Evolutionary conservation across 2,113 vertebrate species (phyloP), one percentile per base, ranked within the genome.

Genomic region (Piprites chloris): DNA sequence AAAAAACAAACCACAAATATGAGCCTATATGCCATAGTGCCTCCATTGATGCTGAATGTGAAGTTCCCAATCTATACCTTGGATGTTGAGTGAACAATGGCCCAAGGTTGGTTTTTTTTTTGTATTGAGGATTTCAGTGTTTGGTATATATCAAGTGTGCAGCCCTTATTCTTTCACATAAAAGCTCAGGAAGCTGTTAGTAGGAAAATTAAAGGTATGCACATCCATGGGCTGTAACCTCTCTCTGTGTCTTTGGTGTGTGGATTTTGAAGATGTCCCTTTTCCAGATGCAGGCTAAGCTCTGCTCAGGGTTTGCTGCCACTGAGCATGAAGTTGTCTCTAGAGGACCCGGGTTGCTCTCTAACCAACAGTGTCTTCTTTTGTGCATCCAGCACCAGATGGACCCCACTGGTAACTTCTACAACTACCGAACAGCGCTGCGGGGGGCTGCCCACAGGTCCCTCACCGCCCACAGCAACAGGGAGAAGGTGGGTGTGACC

Each of bases 361-460:
- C 80, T 96, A 87, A 97, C 55, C 35, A 7, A 1, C 0, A 52
- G 3, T 50, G 65, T 74, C 62, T 20, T 92, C 23, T 89, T 93
- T 85, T 90, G 44, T 68, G 49, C 37, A 6, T 79, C 33, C 24
- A 98, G 98, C 98, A 98, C 96, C 98, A 98, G 97, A 98, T 98
- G 98, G 98, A 98, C 74, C 98, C 98, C 5, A 98, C 98, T 1
- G 98, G 98, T 32, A 98, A 98, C 83, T 98, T 98, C 96, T 98
- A 97, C 88, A 98, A 98, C 97, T 98, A 98, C 78, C 95, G 98
- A 72, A 98, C 98, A 21, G 98, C 98, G 2, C 59, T 98, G 80
- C 93, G 98, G 2, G 98, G 98, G 2, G 98, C 98, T 7, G 98
- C 98, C 14, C 98, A 98, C 94, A 94, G 97, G 21, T 98, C 97